phyloP scores from a whole-genome alignment of 2,113 vertebrate genomes.

The Tyto alba region DNA sequence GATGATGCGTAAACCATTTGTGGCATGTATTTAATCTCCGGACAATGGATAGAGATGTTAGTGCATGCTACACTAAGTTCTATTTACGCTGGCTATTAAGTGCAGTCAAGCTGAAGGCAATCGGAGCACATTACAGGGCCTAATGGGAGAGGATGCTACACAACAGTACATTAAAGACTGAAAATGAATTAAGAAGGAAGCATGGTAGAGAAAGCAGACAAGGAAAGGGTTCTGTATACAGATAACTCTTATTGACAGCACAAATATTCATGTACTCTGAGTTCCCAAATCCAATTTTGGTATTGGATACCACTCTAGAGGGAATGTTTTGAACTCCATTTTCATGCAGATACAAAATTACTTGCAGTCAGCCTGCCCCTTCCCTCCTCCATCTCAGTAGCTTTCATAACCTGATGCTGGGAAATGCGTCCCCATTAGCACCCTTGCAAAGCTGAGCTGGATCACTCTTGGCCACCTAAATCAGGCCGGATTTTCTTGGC shows the following conservation, averaged over 20 bases:
- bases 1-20: constrained; percentile 87
- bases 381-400: not conserved
- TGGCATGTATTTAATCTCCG: constrained; percentile 89
- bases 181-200: constrained; percentile 84
- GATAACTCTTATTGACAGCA: constrained; percentile 78
- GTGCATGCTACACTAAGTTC: constrained; percentile 88
- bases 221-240: constrained; percentile 70
- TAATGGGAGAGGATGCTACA: constrained; percentile 85
- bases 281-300: constrained; percentile 68
- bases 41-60: constrained; percentile 90
- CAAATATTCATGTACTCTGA: constrained; percentile 65
- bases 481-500: not conserved
- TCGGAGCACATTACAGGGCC: constrained; percentile 84
- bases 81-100: constrained; percentile 90
- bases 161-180: constrained; percentile 85
- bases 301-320: constrained; percentile 62
- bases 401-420: constrained; percentile 14
- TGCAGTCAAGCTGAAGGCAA: constrained; percentile 86
- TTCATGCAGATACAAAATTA: constrained; percentile 37
- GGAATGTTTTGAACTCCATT: constrained; percentile 55
- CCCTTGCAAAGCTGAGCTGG: not conserved
- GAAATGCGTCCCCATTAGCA: not conserved
- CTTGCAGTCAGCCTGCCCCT: not conserved
- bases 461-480: not conserved
- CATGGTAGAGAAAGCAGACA: constrained; percentile 75